Base-by-base conservation (phyloP, 2,113 vertebrate species). In the Baryphthengus martii region DNA sequence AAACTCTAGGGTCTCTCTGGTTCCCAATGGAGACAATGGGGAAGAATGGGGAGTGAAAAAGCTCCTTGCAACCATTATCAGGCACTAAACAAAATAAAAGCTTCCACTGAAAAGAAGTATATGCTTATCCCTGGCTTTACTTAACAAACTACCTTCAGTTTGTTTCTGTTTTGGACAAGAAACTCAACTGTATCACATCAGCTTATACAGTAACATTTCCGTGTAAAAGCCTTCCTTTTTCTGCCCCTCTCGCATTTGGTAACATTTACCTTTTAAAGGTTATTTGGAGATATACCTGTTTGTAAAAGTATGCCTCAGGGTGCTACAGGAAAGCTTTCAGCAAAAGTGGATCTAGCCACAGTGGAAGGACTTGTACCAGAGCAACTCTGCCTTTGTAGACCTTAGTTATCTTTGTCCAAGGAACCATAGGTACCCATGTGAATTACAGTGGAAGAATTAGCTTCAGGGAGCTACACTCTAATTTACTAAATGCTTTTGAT, bases 1-100 rank as follows among this genome's bases (percentile, higher is more conserved):
- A 78, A 95, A 82, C 71, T 65, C 71, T 1, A 73, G 89, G 49
- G 70, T 96, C 94, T 93, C 94, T 87, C 95, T 95, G 95, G 94
- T 70, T 94, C 62, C 65, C 89, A 50, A 9, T 2, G 5, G 53
- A 82, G 50, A 82, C 49, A 89, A 13, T 1, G 20, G 50, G 44
- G 21, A 39, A 2, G 2, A 7, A n/a, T 58, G 39, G 15, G 2
- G 29, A 84, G n/a, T 42, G 8, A 56, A n/a, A 84, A 52, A 56
- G 12, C n/a, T 70, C 20, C 47, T 86, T 71, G 70, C 53, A 40
- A 35, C 35, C 6, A 4, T 71, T 53, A 11, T 33, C 39, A 28
- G 13, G 13, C 5, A 2, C 61, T 13, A 26, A 84, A 35, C 29
- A n/a, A 85, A 91, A 49, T 3, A 74, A 66, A 76, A 70, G 7